Evolutionary conservation across 1,140 invertebrate species (phyloP), one percentile per base, ranked within the genome.

Genomic region (Zophobas atratus): DNA sequence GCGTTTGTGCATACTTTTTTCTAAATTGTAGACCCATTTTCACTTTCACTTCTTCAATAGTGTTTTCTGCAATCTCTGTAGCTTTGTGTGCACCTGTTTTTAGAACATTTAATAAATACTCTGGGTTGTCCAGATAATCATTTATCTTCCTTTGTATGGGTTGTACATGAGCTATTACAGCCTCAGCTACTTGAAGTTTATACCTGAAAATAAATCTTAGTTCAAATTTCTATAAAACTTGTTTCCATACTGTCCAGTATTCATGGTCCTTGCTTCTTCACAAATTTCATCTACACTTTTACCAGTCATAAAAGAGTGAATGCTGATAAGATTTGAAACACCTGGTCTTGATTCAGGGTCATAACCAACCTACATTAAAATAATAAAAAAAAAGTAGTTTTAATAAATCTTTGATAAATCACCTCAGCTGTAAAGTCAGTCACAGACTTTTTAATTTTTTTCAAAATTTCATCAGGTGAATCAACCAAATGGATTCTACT

Each of bases 361-460:
- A 86, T 91, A 99, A 0, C 93, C 94, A 0, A 99, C 89, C 88
- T 90, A 84, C 4, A 34, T 20, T 20, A 20, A 20, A 70, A 70
- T 56, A n/a, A 33, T 20, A 48, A 48, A 35, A 3, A 2, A 35
- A 32, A 2, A 46, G 6, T 2, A 6, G 1, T 43, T 77, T 73
- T 0, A 75, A 33, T 38, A 71, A n/a, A 1, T 34, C 6, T 75
- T 8, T 20, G 35, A 38, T 34, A 6, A 38, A 78, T 73, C 67
- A 90, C 90, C 84, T 92, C 91, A 2, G 96, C 95, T 0, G 90
- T 96, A 82, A 92, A 96, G 87, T 99, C 98, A 0, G 97, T 99
- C 0, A 98, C 86, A 0, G 98, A 92, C 88, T 98, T 98, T 84
- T 94, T 96, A 2, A 98, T 88, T 88, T 99, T 99, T 39, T 91